These are phyloP conservation scores for Apostichopus californicus DNA, from an alignment of 35 echinoderm and acorn worm genomes.

Conservation along the genomic window DNA sequence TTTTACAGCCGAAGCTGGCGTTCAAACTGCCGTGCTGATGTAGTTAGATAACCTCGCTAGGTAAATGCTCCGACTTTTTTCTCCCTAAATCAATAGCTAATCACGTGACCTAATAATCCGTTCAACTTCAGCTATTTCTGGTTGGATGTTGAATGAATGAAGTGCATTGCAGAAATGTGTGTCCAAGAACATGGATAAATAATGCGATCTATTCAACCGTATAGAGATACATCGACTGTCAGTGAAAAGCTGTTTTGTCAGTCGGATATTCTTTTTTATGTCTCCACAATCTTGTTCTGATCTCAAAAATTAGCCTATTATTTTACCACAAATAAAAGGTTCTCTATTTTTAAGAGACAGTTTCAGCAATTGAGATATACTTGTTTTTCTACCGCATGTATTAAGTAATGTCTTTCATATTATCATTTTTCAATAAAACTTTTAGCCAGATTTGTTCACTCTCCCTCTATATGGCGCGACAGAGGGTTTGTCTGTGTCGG, in stretches of 20 bases:
- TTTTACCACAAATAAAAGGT: neutral
- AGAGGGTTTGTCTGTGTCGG: no score
- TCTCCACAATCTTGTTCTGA: no score
- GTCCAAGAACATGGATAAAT: neutral
- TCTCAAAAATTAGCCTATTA: neutral
- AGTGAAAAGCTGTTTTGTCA: conserved; percentile 18
- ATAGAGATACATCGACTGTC: neutral
- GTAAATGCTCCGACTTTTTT: conserved; percentile 1
- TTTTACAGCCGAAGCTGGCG: conserved; percentile 47
- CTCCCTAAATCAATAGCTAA: conserved; percentile 16
- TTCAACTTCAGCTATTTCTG: no score
- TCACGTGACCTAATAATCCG: conserved; percentile 13
- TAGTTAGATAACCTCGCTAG: conserved; percentile 4
- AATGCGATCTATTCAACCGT: neutral
- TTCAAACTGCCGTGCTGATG: conserved; percentile 7
- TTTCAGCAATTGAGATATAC: no score
- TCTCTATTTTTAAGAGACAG: no score
- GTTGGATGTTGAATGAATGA: no score
- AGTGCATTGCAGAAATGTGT: neutral
- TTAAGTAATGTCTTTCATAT: no score
- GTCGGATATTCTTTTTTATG: neutral
- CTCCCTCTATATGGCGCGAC: no score
- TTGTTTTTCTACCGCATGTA: no score
- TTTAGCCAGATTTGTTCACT: no score
- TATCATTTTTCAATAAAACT: no score